Conservation (phyloP, 2,113 vertebrate species). For the Saguinus midas region DNA sequence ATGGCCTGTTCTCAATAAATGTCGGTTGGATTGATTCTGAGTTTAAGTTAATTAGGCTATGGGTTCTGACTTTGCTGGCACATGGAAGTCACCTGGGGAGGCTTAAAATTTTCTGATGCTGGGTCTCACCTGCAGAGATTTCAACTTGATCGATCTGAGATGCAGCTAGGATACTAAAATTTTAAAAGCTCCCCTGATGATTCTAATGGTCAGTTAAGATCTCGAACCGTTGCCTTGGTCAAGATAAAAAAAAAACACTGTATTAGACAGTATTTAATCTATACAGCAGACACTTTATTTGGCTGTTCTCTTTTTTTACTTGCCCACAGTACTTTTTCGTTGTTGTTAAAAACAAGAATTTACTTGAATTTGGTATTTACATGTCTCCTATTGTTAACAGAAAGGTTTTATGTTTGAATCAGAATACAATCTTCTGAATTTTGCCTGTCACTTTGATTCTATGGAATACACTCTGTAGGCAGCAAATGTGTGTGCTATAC, state of each 20-base stretch:
- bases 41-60: neutral
- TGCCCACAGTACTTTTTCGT: neutral
- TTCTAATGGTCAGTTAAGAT: neutral
- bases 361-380: neutral
- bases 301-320: neutral
- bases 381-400: neutral
- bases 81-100: neutral
- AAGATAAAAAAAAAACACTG: neutral
- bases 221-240: neutral
- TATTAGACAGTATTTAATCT: neutral
- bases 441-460: neutral
- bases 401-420: neutral
- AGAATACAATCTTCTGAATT: neutral
- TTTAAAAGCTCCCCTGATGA: neutral
- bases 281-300: neutral
- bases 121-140: neutral
- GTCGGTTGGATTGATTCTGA: neutral
- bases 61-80: neutral
- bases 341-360: neutral
- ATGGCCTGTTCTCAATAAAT: neutral
- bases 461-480: neutral
- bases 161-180: neutral
- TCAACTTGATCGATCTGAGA: neutral
- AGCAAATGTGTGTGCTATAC: constrained; percentile 8
- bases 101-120: neutral